A percentile compares a stretch with the other conserved stretches of the same genome.
Conservation (phyloP, 2,113 vertebrate species). For the Aegotheles bennettii region DNA sequence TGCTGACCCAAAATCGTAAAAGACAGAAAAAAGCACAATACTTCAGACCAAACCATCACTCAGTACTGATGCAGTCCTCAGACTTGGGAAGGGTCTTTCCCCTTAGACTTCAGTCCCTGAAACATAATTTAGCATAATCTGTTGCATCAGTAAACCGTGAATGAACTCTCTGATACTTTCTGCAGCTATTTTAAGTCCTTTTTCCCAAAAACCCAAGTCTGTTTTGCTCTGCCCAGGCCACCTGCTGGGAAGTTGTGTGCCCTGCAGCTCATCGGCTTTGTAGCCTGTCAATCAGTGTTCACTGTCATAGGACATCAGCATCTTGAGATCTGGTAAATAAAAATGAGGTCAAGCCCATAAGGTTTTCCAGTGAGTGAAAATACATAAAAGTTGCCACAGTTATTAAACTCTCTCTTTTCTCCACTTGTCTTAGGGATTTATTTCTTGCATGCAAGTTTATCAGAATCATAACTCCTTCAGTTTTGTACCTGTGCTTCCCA, state of each 20-base stretch:
- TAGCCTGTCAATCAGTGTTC: background rate
- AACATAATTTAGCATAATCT: background rate
- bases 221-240: background rate
- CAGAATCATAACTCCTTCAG: background rate
- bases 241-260: background rate
- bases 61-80: background rate
- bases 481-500: background rate
- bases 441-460: background rate
- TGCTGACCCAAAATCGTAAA: background rate
- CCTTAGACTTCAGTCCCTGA: background rate
- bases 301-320: background rate
- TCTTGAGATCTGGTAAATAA: conserved; percentile 7
- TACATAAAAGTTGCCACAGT: background rate
- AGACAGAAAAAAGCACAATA: background rate
- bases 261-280: background rate
- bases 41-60: background rate
- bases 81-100: background rate
- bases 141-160: conserved; percentile 3
- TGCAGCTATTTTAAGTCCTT: conserved; percentile 9
- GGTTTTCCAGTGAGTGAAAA: background rate
- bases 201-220: background rate
- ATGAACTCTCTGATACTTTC: background rate
- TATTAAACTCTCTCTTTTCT: background rate
- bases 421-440: background rate
- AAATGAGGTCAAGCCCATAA: conserved; percentile 18